Evolutionary conservation across 1,140 invertebrate species (phyloP), one percentile per base, ranked within the genome.

Genomic region (Dinoponera quadriceps): DNA sequence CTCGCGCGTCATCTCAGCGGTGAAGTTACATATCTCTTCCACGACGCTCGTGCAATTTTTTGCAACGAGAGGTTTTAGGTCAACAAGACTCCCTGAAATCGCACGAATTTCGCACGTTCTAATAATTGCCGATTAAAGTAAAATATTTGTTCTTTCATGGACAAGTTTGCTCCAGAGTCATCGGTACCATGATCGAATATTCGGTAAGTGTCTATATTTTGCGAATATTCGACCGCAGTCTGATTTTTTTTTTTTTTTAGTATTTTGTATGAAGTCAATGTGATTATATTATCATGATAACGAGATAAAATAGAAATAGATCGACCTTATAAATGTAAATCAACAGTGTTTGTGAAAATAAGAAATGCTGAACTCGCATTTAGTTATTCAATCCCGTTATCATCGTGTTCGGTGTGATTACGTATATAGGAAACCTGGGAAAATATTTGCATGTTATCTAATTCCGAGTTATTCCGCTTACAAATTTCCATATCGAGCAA

Each of bases 171-270:
- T 75, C 49, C 3, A 38, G 0, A 48, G 3, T 49, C 16, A 54
- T 77, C 33, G 51, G 33, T 25, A 51, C 27, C n/a, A 51, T 59
- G 59, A 66, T 66, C 18, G 48, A 77, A 77, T 54, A 77, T 66
- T 14, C 51, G 54, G 13, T 22, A 25, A 57, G 20, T 29, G 22
- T n/a, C 7, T 1, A 33, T 49, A 16, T 38, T 49, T 33, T 22
- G 11, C 9, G 33, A 51, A 54, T 51, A 77, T 66, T 29, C 60
- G 20, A 77, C 38, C 48, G 29, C 49, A 65, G n/a, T 77, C 9
- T 5, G 22, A 57, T 44, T 66, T 38, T 38, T 25, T 68, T 55
- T 44, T 66, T 38, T 38, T 25, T 68, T 55, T 13, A 54, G 16
- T 27, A 38, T 29, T 2, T 25, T 74, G 55, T 68, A 22, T 48